Base-by-base conservation (phyloP, 2,888 invertebrate genomes). In the Ligdia adustata region DNA sequence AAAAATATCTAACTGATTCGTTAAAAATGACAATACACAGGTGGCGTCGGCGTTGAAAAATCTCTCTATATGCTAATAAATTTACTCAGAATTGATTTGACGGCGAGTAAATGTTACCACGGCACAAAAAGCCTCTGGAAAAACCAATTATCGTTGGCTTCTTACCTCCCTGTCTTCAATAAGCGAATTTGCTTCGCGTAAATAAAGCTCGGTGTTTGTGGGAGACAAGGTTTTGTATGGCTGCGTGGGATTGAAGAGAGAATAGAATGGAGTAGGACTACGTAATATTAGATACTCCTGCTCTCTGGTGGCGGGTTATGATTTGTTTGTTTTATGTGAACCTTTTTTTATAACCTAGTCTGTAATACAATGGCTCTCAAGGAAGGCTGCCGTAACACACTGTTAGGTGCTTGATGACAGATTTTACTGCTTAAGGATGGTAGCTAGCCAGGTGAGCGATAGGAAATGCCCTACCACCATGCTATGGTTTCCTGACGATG, bases 1-100 rank as follows among this genome's bases (percentile, higher is more conserved):
- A 12, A 27, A 38, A 31, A 7, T 4, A 14, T 20, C 31, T 16
- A 31, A 18, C 40, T 26, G 47, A 47, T 41, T 47, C 16, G 41
- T 41, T 42, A 43, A 49, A 38, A 49, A 42, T 43, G 38, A 28
- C 48, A 49, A 43, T 33, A 20, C 33, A 16, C 33, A 42, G 7
- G 32, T 41, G 27, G 35, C 13, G 20, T 4, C 38, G 12, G 39
- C 15, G 41, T 64, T 64, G 57, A 66, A 71, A 72, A 69, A 58
- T 71, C 82, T 78, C 77, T 83, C 75, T 83, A 79, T 83, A 84
- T 84, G 84, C 75, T 82, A 85, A 85, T 84, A 76, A 75, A 82
- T 80, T 75, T 76, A 71, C 72, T 62, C 66, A 57, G 69, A 75
- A 80, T 79, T 76, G 78, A 79, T 81, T 80, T 74, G 73, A 75